phyloP scores from a whole-genome alignment of 37 sponge, comb jelly and placozoan genomes.

The Halisarca cf. caerulea region DNA sequence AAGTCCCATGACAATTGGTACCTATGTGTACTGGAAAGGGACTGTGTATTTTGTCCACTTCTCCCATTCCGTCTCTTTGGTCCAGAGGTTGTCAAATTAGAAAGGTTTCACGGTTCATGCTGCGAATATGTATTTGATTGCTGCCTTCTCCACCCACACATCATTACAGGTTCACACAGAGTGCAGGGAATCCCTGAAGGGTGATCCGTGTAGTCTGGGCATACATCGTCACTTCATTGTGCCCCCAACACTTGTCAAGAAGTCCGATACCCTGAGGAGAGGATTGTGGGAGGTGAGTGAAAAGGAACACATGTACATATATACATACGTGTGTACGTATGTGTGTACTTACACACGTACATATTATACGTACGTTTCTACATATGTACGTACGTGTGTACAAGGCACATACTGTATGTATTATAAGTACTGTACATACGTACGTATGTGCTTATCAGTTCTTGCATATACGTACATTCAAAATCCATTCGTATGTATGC shows the following conservation, averaged over 20 bases:
- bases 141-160: no score
- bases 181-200: conserved; percentile 46
- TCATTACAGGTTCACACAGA: conserved; percentile 84
- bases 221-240: conserved; percentile 64
- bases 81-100: no score
- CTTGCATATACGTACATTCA: no score
- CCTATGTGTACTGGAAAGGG: no score
- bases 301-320: neutral
- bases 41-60: no score
- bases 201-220: conserved; percentile 67
- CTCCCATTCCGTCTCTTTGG: no score
- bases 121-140: no score
- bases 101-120: no score
- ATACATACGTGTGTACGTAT: neutral
- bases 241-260: conserved; percentile 72
- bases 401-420: neutral
- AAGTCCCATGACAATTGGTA: no score
- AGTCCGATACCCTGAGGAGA: conserved; percentile 59
- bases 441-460: no score
- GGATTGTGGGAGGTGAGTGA: conserved; percentile 80
- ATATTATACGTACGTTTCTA: neutral
- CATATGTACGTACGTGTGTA: neutral
- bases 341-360: neutral
- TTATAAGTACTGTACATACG: neutral
- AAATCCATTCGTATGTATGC: no score